These are phyloP conservation scores for Chromobotia macracanthus DNA, from an alignment of 2,797 vertebrate species.

Conservation along the genomic window DNA sequence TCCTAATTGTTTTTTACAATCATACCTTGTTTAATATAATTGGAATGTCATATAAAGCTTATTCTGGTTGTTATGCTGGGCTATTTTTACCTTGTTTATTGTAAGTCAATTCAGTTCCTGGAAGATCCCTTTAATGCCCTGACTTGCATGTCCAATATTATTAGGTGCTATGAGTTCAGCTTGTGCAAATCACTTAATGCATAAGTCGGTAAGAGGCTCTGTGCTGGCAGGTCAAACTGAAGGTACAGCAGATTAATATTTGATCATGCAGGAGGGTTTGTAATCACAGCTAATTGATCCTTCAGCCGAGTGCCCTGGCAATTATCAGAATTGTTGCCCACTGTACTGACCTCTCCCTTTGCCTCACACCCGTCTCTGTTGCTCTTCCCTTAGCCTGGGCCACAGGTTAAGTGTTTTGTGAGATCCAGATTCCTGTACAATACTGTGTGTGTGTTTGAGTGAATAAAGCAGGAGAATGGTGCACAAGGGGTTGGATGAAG, in stretches of 20 bases:
- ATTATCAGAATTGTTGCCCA: slow-evolving; percentile 95
- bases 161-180: slow-evolving; percentile 90
- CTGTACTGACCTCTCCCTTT: background rate
- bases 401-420: slow-evolving; percentile 65
- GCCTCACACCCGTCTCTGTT: slow-evolving; percentile 66
- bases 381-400: slow-evolving; percentile 62
- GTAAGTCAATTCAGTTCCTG: slow-evolving; percentile 87
- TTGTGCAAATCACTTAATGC: slow-evolving; percentile 94
- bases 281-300: slow-evolving; percentile 97
- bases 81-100: slow-evolving; percentile 85
- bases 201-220: slow-evolving; percentile 94
- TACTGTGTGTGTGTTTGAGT: slow-evolving; percentile 64
- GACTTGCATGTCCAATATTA: slow-evolving; percentile 88
- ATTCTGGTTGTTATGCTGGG: slow-evolving; percentile 69
- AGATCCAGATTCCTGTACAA: slow-evolving; percentile 83
- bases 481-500: slow-evolving; percentile 43
- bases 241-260: slow-evolving; percentile 98
- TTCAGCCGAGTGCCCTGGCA: slow-evolving; percentile 88
- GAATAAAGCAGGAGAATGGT: slow-evolving; percentile 35
- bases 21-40: slow-evolving; percentile 68
- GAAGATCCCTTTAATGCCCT: slow-evolving; percentile 81
- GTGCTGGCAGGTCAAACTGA: slow-evolving; percentile 86
- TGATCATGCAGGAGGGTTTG: slow-evolving; percentile 89
- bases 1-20: slow-evolving; percentile 64
- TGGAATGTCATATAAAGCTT: slow-evolving; percentile 68